phyloP scores from a whole-genome alignment of 2,113 vertebrate genomes.

The Albula glossodonta region DNA sequence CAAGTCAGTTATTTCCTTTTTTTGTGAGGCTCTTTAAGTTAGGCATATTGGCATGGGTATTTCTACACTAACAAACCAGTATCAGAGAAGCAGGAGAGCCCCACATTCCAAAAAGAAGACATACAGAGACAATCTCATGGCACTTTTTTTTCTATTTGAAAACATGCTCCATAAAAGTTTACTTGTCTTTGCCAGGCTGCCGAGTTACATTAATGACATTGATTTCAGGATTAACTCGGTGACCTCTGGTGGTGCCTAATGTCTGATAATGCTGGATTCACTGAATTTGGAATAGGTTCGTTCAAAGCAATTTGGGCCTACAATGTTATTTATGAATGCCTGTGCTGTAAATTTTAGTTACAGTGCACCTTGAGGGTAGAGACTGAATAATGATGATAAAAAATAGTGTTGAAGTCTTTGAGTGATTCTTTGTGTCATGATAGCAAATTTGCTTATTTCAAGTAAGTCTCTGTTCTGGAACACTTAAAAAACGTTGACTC shows the following conservation, averaged over 20 bases:
- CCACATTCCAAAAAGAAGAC: neutral
- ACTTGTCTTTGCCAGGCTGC: neutral
- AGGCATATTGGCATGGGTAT: neutral
- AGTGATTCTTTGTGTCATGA: no score
- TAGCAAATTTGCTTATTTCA: no score
- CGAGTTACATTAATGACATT: neutral
- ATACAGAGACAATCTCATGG: neutral
- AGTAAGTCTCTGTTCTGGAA: neutral
- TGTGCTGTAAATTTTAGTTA: no score
- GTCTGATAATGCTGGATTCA: no score
- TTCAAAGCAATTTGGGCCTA: no score
- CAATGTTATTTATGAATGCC: no score
- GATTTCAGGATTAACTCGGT: neutral
- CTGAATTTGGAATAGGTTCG: no score
- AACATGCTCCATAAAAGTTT: neutral
- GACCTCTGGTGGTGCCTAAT: neutral
- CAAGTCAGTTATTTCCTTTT: no score
- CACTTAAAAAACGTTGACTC: neutral
- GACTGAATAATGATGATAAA: no score
- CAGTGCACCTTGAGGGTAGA: no score
- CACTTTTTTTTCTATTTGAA: neutral
- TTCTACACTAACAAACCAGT: neutral
- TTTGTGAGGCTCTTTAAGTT: no score
- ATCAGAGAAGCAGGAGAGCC: neutral
- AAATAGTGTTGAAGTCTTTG: no score